Percentiles rank a stretch among this genome's conserved stretches.
Conservation (phyloP, 2,888 invertebrate species). For the Linyphia triangularis region DNA sequence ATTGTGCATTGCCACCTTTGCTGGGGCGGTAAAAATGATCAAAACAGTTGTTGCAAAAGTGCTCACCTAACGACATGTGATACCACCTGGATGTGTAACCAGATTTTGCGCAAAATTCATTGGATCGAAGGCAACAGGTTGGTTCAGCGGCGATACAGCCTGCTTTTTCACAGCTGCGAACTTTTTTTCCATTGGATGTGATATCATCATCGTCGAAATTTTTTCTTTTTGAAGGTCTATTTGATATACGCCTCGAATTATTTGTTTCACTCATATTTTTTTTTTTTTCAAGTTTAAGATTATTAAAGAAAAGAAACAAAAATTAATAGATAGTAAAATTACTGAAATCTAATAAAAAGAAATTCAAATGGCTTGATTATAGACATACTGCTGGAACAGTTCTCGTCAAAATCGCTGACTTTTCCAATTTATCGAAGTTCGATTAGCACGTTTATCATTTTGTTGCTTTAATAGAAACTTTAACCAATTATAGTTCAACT, state of each 20-base stretch:
- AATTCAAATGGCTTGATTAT: no score
- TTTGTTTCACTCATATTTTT: not conserved
- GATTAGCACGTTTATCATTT: no score
- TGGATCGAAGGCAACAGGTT: slow-evolving; percentile 40
- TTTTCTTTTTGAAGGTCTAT: not conserved
- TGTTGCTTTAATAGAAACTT: no score
- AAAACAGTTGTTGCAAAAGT: slow-evolving; percentile 81
- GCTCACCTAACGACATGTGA: slow-evolving; percentile 80
- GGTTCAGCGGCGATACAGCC: slow-evolving; percentile 40
- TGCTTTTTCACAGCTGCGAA: slow-evolving; percentile 55
- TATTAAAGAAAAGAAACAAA: no score
- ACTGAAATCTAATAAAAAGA: no score
- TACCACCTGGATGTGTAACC: slow-evolving; percentile 80
- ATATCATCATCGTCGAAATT: not conserved
- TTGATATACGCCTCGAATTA: not conserved
- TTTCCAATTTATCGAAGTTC: no score
- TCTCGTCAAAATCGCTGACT: no score
- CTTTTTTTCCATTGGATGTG: slow-evolving; percentile 17
- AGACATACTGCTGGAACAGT: no score
- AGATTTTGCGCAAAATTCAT: slow-evolving; percentile 78
- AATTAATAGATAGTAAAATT: no score
- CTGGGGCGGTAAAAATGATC: slow-evolving; percentile 80
- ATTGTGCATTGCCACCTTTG: slow-evolving; percentile 50
- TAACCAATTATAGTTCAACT: no score
- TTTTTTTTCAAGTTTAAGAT: no score